Evolutionary conservation across 2,797 vertebrate species (phyloP).

Genomic region (Enteromius treurensis): DNA sequence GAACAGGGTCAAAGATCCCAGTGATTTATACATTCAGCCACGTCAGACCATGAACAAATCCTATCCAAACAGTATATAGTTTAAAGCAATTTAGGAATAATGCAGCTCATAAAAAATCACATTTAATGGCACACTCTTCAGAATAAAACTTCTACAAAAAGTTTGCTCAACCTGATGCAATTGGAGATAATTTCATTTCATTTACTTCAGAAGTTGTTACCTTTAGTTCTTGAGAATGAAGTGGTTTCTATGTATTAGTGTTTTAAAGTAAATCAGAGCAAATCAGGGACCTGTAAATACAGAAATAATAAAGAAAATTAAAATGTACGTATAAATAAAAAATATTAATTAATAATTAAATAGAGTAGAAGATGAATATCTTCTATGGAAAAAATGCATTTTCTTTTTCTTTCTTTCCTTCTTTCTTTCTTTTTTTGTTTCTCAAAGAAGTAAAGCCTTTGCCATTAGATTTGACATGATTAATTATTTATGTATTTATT

Average conservation of each 20-base stretch:
- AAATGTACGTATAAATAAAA: too few relatives aligned
- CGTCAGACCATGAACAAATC: not conserved
- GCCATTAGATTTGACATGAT: not conserved
- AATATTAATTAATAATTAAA: too few relatives aligned
- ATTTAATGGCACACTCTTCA: not conserved
- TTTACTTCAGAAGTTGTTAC: not conserved
- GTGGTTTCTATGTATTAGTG: not conserved
- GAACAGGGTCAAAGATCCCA: slow-evolving; percentile 42
- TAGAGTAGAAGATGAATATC: too few relatives aligned
- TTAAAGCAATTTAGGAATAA: slow-evolving; percentile 22
- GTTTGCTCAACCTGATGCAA: not conserved
- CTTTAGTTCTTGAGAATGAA: not conserved
- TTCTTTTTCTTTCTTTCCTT: too few relatives aligned
- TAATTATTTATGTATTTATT: not conserved
- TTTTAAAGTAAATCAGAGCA: not conserved
- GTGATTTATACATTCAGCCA: slow-evolving; percentile 41
- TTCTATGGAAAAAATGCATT: too few relatives aligned
- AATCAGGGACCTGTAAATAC: not conserved
- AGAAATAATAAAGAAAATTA: too few relatives aligned
- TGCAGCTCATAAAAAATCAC: not conserved
- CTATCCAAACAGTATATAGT: slow-evolving; percentile 3
- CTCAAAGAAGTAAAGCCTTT: not conserved
- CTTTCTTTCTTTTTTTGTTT: too few relatives aligned
- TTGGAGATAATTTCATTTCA: not conserved
- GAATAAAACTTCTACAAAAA: not conserved